These are phyloP conservation scores for Muscicapa adusta DNA, from an alignment of 2,113 vertebrate species.

Conservation along the genomic window DNA sequence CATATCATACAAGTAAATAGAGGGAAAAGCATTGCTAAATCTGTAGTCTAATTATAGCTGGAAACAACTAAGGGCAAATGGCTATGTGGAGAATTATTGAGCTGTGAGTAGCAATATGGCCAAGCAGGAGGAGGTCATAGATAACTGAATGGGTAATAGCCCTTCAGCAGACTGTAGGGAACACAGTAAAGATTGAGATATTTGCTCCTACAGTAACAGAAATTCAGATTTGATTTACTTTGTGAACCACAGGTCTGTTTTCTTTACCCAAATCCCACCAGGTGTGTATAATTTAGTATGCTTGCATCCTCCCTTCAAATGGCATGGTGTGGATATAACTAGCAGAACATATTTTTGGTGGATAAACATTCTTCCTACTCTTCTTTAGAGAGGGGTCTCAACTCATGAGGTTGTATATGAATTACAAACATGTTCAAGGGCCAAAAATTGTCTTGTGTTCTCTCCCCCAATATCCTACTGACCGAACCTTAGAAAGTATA, in stretches of 20 bases:
- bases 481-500: background rate
- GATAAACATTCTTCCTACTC: background rate
- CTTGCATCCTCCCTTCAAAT: background rate
- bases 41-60: constrained; percentile 29
- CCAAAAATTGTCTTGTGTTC: background rate
- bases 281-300: background rate
- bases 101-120: background rate
- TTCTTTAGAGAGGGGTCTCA: background rate
- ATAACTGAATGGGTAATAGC: background rate
- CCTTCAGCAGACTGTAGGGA: background rate
- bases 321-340: background rate
- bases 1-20: background rate
- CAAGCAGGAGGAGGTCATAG: background rate
- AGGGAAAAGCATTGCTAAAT: background rate
- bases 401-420: background rate
- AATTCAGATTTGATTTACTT: background rate
- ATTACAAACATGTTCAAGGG: background rate
- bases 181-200: background rate
- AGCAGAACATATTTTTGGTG: background rate
- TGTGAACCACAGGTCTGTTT: background rate
- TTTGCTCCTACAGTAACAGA: background rate
- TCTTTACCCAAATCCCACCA: background rate
- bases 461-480: background rate
- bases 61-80: background rate
- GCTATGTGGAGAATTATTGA: background rate